Evolutionary conservation across 2,113 vertebrate genomes (phyloP), one percentile per base, ranked within the genome.

Genomic region (Rhombomys opimus): DNA sequence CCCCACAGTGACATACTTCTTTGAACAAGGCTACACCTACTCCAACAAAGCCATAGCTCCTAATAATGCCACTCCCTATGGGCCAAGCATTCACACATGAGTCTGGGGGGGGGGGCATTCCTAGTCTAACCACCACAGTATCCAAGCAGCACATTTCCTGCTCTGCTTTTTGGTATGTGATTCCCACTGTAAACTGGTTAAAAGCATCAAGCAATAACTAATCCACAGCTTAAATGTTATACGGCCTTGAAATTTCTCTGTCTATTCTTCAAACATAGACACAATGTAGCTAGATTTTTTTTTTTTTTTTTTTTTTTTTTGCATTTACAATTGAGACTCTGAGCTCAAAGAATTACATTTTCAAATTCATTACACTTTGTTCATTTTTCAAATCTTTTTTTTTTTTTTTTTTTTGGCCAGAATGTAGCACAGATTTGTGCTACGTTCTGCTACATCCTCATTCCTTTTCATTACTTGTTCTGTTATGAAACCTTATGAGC

Each of bases 261-360:
- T 41, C 2, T 14, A 30, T 35, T 35, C 68, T 70, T 80, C 27
- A 80, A 17, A 80, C 30, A 81, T 81, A 15, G 41, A 18, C 41
- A 67, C 5, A 86, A 50, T 50, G 27, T 86, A 67, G 61, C 25
- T 38, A 85, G 25, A 63, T 41, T 46, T 13, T 65, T 84, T 41
- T 41, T 41, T 41, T 41, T n/a, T n/a, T n/a, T n/a, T n/a, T n/a
- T n/a, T n/a, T n/a, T n/a, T n/a, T n/a, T n/a, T n/a, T n/a, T 90
- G 30, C 73, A 59, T 96, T 95, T 87, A 80, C n/a, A 52, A 38
- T 41, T 93, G 84, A 76, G 76, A 90, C 35, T 89, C 35, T 4
- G 77, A 82, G 77, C 14, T 86, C n/a, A 82, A 75, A 68, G 75
- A 72, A 67, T n/a, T 80, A 35, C 73, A 78, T 91, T 89, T 93